phyloP scores from a whole-genome alignment of 2,113 vertebrate species.

The Upupa epops region DNA sequence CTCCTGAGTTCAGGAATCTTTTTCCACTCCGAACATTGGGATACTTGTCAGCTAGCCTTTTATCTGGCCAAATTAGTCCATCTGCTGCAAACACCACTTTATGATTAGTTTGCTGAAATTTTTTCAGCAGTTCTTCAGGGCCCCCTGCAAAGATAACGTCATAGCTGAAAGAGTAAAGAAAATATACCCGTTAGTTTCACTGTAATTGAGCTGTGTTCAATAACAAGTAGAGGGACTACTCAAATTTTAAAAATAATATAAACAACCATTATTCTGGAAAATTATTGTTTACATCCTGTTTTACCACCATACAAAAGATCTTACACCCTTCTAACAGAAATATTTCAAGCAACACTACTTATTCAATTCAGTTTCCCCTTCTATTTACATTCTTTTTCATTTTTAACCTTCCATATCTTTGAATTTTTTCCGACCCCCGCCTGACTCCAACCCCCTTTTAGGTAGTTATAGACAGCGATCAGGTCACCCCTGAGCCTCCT shows the following conservation, averaged over 20 bases:
- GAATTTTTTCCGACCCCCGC: too few relatives aligned
- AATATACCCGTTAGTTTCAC: background rate
- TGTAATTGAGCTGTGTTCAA: background rate
- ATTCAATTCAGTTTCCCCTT: background rate
- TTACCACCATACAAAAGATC: background rate
- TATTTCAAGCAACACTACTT: background rate
- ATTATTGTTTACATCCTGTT: background rate
- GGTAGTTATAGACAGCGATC: too few relatives aligned
- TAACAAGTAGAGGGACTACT: background rate
- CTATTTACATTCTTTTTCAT: background rate
- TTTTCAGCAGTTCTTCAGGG: constrained; percentile 90
- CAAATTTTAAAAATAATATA: background rate
- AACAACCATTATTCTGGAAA: background rate
- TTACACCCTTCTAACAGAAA: background rate
- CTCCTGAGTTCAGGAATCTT: constrained; percentile 96
- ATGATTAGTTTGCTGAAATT: constrained; percentile 90
- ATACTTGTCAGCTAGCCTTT: constrained; percentile 88
- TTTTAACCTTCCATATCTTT: background rate
- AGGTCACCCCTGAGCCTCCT: too few relatives aligned
- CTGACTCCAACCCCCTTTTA: too few relatives aligned
- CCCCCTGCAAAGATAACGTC: constrained; percentile 93
- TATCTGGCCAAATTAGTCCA: constrained; percentile 92
- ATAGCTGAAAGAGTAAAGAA: constrained; percentile 78
- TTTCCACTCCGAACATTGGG: constrained; percentile 90
- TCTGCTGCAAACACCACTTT: constrained; percentile 94